These are phyloP conservation scores for Uropsilus gracilis DNA, from an alignment of 2,113 vertebrate species.

Conservation along the genomic window DNA sequence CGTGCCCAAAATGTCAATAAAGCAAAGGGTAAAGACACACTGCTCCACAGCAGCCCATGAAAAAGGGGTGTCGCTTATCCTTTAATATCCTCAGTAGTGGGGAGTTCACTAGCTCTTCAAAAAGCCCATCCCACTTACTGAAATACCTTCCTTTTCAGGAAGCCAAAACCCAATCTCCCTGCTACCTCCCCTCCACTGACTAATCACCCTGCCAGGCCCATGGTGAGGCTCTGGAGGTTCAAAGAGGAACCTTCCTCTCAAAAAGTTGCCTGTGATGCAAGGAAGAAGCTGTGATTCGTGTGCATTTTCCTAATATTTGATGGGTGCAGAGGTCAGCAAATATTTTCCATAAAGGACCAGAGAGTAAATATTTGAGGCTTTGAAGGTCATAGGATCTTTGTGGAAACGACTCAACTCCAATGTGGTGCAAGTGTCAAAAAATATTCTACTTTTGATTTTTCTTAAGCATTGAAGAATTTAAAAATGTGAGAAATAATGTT, in stretches of 20 bases:
- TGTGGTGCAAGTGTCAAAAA: neutral
- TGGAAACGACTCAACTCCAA: neutral
- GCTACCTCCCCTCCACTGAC: too few species aligned
- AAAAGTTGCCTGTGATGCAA: neutral
- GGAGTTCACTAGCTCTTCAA: neutral
- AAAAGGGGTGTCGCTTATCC: neutral
- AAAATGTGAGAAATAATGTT: neutral
- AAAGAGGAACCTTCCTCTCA: neutral
- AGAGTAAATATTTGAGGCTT: neutral
- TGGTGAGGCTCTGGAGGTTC: neutral
- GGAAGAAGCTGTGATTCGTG: neutral
- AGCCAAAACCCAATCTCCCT: neutral
- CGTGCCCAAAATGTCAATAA: neutral
- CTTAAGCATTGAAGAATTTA: neutral
- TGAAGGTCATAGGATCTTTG: neutral
- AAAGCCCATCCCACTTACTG: neutral
- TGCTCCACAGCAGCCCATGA: neutral
- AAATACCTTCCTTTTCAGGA: neutral
- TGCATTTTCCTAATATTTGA: neutral
- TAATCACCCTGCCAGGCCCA: neutral
- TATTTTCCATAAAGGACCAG: neutral
- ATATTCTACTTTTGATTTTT: neutral
- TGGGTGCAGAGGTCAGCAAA: neutral
- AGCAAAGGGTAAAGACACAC: neutral
- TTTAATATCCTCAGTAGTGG: neutral